A percentile compares a stretch with the other conserved stretches of the same genome.
Evolutionary conservation across 2,888 invertebrate genomes (phyloP).

Genomic region (Lysandra bellargus): DNA sequence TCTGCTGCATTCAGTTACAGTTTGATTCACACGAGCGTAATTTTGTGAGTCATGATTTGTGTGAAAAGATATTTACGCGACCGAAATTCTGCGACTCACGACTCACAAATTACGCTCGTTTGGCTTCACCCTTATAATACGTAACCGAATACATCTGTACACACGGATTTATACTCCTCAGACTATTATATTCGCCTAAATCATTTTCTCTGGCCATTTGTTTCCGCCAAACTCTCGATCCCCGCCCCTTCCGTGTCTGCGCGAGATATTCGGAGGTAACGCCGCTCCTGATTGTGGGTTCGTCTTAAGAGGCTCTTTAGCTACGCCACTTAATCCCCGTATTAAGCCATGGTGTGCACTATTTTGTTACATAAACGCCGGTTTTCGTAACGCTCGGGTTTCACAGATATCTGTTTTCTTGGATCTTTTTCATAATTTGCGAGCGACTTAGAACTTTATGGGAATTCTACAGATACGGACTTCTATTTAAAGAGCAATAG

Average conservation of each 20-base stretch:
- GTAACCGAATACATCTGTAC: not conserved
- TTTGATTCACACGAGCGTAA: too few species aligned
- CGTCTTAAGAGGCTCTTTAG: conserved; percentile 45
- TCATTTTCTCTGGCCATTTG: conserved; percentile 12
- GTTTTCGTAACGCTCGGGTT: conserved; percentile 1
- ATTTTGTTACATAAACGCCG: conserved; percentile 25
- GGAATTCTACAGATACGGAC: not conserved
- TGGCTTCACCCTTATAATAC: too few species aligned
- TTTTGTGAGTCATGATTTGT: too few species aligned
- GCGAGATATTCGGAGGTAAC: conserved; percentile 21
- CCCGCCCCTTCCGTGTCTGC: conserved; percentile 42
- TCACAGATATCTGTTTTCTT: not conserved
- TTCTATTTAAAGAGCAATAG: too few species aligned
- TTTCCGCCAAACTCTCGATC: conserved; percentile 37
- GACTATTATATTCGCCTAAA: conserved; percentile 37
- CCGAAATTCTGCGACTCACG: too few species aligned
- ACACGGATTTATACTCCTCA: not conserved
- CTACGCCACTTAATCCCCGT: conserved; percentile 35
- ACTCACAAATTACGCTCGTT: too few species aligned
- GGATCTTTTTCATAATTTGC: not conserved
- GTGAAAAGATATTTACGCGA: too few species aligned
- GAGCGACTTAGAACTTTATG: not conserved
- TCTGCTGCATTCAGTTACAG: too few species aligned
- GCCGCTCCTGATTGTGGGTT: conserved; percentile 40
- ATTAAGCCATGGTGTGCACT: conserved; percentile 31